These are phyloP conservation scores for Sceloporus undulatus DNA, from an alignment of 2,113 vertebrate species.

Conservation along the genomic window DNA sequence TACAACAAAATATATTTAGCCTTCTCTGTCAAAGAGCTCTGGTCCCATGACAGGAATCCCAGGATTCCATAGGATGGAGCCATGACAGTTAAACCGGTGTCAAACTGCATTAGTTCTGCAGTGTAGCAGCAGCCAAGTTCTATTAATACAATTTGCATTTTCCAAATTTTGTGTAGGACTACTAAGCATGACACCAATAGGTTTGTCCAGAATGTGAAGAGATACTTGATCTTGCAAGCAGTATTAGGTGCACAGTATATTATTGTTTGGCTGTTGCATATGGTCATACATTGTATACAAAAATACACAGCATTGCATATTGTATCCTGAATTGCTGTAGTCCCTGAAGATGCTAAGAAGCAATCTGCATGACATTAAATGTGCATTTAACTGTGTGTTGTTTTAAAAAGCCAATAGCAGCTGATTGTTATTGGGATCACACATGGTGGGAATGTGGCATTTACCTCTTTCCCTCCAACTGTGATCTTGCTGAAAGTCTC, in stretches of 20 bases:
- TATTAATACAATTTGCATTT: background rate
- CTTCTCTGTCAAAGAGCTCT: too few species aligned
- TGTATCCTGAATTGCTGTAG: background rate
- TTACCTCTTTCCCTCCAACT: background rate
- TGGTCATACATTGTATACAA: too few species aligned
- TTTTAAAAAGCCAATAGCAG: background rate
- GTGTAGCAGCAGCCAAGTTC: too few species aligned
- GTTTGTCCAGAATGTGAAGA: background rate
- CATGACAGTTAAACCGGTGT: too few species aligned
- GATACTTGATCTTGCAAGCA: background rate
- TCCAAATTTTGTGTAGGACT: background rate
- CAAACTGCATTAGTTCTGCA: too few species aligned
- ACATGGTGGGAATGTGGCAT: background rate
- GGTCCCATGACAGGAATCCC: too few species aligned
- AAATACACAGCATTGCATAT: background rate
- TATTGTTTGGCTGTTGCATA: too few species aligned
- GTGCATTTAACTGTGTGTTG: background rate
- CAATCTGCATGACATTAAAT: background rate
- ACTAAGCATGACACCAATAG: background rate
- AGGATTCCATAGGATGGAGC: too few species aligned
- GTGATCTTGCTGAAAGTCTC: background rate
- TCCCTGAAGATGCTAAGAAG: background rate
- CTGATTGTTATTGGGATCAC: background rate
- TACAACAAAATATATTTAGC: too few species aligned
- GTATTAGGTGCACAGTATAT: background rate